phyloP scores from a whole-genome alignment of 2,797 vertebrate species.

The Eremophila alpestris region DNA sequence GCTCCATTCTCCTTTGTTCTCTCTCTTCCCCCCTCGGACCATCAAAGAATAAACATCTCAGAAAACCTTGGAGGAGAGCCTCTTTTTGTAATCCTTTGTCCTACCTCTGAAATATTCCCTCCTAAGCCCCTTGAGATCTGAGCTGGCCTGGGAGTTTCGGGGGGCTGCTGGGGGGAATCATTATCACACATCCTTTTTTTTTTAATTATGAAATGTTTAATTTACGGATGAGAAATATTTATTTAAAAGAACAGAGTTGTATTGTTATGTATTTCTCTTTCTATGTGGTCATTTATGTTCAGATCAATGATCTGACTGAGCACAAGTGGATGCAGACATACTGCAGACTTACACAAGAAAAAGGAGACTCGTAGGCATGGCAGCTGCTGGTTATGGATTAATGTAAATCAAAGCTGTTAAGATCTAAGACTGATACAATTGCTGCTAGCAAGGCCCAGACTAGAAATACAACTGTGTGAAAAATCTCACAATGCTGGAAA shows the following conservation, averaged over 20 bases:
- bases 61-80: too few relatives aligned
- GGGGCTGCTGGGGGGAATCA: too few relatives aligned
- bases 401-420: not conserved
- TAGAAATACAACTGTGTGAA: not conserved
- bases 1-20: too few relatives aligned
- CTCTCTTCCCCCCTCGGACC: too few relatives aligned
- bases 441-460: not conserved
- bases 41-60: too few relatives aligned
- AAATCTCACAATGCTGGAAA: not conserved
- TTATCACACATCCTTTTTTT: not conserved
- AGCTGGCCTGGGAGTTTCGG: too few relatives aligned
- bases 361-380: not conserved
- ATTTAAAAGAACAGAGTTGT: not conserved
- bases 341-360: not conserved
- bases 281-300: not conserved
- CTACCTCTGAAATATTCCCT: too few relatives aligned
- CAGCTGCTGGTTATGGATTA: not conserved
- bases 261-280: not conserved
- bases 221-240: not conserved
- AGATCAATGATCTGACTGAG: not conserved
- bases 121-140: too few relatives aligned
- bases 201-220: not conserved
- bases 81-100: too few relatives aligned
- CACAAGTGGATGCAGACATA: not conserved
- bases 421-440: not conserved